Conservation (phyloP, 2,797 vertebrate genomes). For the Halcyon chelicuti region DNA sequence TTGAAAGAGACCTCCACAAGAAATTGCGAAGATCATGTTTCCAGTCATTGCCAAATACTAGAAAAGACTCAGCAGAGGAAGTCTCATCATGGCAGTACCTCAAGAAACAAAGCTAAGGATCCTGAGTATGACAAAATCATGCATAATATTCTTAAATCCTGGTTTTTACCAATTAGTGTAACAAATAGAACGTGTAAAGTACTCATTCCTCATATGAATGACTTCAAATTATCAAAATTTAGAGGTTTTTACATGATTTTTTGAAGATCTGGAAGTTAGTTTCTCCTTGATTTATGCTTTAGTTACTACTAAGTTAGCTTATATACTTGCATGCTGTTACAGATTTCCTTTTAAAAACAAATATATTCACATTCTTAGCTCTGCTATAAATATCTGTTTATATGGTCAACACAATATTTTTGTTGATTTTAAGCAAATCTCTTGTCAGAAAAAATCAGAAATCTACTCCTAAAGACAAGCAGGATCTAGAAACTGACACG, state of each 20-base stretch:
- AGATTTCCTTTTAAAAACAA: not conserved
- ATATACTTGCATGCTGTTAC: not conserved
- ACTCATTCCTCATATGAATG: not conserved
- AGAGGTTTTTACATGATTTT: not conserved
- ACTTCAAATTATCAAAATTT: not conserved
- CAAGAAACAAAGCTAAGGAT: not conserved
- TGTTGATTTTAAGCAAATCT: constrained; percentile 35
- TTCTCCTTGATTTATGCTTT: not conserved
- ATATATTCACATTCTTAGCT: not conserved
- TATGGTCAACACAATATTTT: not conserved
- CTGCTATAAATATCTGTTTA: not conserved
- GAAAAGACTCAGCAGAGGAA: not conserved
- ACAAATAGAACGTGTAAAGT: not conserved
- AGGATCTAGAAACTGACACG: not conserved
- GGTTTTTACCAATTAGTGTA: not conserved
- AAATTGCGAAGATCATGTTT: not conserved
- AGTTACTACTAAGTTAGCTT: not conserved
- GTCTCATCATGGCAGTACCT: not conserved
- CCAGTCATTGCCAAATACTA: not conserved
- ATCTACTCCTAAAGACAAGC: constrained; percentile 22
- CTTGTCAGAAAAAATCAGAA: constrained; percentile 37
- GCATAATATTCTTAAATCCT: not conserved
- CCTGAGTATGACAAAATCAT: not conserved
- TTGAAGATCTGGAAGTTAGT: not conserved
- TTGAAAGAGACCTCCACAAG: not conserved